Percentiles rank a stretch among this genome's conserved stretches.
phyloP scores from a whole-genome alignment of 2,113 vertebrate species.

The Zonotrichia leucophrys region DNA sequence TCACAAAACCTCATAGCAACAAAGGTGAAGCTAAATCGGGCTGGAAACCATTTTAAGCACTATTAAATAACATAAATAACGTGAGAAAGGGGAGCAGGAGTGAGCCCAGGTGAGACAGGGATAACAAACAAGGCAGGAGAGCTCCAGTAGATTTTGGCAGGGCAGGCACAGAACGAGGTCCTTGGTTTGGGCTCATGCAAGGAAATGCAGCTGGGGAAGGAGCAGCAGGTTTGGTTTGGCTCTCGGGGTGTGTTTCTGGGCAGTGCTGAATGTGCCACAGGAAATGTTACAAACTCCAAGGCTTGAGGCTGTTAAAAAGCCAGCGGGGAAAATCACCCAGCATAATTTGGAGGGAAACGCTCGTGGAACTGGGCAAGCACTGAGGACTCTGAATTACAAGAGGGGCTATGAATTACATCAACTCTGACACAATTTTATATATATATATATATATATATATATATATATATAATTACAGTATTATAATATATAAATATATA shows the following conservation, averaged over 20 bases:
- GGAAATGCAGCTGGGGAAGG: not conserved
- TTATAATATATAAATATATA: too few species aligned
- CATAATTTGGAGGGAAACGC: not conserved
- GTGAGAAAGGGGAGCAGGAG: not conserved
- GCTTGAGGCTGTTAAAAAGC: not conserved
- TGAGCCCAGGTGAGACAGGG: not conserved
- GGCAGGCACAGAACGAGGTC: not conserved
- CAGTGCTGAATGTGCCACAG: not conserved
- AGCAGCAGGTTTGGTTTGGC: not conserved
- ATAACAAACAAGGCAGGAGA: not conserved
- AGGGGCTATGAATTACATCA: not conserved
- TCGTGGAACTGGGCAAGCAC: not conserved
- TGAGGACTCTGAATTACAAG: fast-evolving
- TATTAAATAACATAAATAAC: not conserved
- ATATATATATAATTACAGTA: too few species aligned
- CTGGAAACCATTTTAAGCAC: not conserved
- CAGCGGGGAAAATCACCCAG: not conserved
- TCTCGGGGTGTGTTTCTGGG: not conserved
- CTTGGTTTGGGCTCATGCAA: not conserved
- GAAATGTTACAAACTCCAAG: not conserved
- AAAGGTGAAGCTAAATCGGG: not conserved
- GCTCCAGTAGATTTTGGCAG: not conserved
- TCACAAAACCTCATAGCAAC: not conserved
- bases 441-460: too few species aligned
- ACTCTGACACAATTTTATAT: not conserved